phyloP scores from a whole-genome alignment of 2,797 vertebrate genomes.

The Artibeus lituratus region DNA sequence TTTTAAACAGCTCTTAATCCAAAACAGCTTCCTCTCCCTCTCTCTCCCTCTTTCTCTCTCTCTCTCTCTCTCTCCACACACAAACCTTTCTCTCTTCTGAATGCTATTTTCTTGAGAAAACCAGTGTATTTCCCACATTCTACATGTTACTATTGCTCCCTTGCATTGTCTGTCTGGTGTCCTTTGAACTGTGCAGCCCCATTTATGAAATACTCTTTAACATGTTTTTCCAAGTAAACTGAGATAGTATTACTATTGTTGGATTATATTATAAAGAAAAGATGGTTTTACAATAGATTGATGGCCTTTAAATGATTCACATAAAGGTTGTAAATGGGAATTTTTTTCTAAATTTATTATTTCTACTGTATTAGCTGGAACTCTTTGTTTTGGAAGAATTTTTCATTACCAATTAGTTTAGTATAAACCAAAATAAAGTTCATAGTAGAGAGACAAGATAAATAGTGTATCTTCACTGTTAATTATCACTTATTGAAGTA shows the following conservation, averaged over 20 bases:
- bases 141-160: neutral
- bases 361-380: neutral
- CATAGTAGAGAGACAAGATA: neutral
- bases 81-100: neutral
- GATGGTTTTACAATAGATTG: neutral
- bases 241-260: neutral
- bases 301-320: constrained; percentile 6
- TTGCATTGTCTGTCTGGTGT: neutral
- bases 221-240: neutral
- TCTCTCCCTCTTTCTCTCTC: neutral
- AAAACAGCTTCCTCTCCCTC: neutral
- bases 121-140: neutral
- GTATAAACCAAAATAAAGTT: neutral
- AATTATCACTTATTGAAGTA: neutral
- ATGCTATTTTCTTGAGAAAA: neutral
- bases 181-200: neutral
- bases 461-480: neutral
- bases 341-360: neutral
- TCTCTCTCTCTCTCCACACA: neutral
- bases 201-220: neutral
- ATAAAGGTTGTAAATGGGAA: neutral
- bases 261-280: neutral
- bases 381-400: neutral
- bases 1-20: neutral
- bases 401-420: neutral